These are phyloP conservation scores for Drosophila yooni DNA, from an alignment of 2,888 invertebrate genomes.

Conservation along the genomic window DNA sequence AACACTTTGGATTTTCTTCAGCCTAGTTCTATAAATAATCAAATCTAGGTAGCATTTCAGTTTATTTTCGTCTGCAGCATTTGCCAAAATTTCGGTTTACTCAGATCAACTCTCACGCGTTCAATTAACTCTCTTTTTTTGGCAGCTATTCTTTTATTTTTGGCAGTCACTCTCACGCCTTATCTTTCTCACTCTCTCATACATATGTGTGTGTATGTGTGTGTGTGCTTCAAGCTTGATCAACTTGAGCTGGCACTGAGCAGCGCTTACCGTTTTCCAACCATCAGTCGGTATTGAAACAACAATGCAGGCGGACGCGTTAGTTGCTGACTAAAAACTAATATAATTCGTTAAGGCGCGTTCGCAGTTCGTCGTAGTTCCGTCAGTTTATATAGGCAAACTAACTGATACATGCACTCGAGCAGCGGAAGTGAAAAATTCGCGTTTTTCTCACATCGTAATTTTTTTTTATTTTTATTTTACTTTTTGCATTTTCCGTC, in stretches of 20 bases:
- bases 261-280: conserved; percentile 55
- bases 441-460: conserved; percentile 71
- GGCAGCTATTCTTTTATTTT: conserved; percentile 13
- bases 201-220: conserved; percentile 6
- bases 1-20: conserved; percentile 3
- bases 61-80: conserved; percentile 3
- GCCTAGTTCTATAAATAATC: conserved; percentile 1
- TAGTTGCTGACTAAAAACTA: conserved; percentile 52
- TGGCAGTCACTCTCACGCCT: conserved; percentile 13
- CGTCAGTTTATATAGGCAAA: conserved; percentile 24
- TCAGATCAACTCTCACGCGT: conserved; percentile 23
- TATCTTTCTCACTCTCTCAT: conserved; percentile 5
- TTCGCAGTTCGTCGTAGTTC: conserved; percentile 61
- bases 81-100: not conserved
- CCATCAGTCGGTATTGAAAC: conserved; percentile 73
- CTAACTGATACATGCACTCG: conserved; percentile 17
- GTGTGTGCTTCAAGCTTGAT: conserved; percentile 49
- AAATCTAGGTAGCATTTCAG: conserved; percentile 5
- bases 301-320: conserved; percentile 80
- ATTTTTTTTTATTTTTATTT: conserved; percentile 48
- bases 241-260: conserved; percentile 38
- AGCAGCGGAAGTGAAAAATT: conserved; percentile 77
- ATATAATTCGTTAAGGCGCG: conserved; percentile 51
- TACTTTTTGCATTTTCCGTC: conserved; percentile 64
- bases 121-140: conserved; percentile 7